Base-by-base conservation (phyloP, 2,113 vertebrate genomes). In the Passer montanus region DNA sequence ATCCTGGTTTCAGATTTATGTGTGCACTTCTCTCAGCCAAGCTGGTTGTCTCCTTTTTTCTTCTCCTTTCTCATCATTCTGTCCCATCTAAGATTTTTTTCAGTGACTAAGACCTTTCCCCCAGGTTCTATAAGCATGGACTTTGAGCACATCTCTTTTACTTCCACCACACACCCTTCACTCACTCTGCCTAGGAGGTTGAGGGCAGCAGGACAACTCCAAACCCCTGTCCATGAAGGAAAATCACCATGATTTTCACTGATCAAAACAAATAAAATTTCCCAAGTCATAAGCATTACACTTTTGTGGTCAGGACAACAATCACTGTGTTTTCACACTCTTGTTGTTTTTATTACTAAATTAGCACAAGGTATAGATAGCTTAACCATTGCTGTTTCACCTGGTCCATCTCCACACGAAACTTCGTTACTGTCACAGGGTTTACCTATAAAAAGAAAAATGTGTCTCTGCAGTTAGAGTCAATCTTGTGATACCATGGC, bases 51-150 rank as follows among this genome's bases (percentile, higher is more conserved):
- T 63, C 5, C 6, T 18, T 68, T 22, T 3, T 27, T 63, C 14
- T 75, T 72, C 27, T 46, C 3, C 14, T 67, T 90, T 77, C 9
- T 9, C 13, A 53, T 11, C 1, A 1, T 82, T 52, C 52, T 82
- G 11, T 43, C 16, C 13, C 37, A 62, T 46, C 5, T 31, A 39
- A 15, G 16, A 21, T 43, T 23, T 59, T 2, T 74, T 43, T 15
- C 17, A 72, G 12, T 15, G 9, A 15, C 56, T 75, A 39, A 63
- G 30, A 12, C 4, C 9, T 80, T 81, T 72, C 5, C 37, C 11
- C 6, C 1, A 26, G 4, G 66, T 60, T 72, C 33, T 33, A 0
- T 49, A 46, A 60, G 3, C 1, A 0, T 11, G 9, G 24, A 11
- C 13, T 49, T 46, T 39, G 23, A 70, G 11, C 16, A 43, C 4